These are phyloP conservation scores for Macrobrachium nipponense DNA, from an alignment of 1,140 invertebrate species.

Conservation along the genomic window DNA sequence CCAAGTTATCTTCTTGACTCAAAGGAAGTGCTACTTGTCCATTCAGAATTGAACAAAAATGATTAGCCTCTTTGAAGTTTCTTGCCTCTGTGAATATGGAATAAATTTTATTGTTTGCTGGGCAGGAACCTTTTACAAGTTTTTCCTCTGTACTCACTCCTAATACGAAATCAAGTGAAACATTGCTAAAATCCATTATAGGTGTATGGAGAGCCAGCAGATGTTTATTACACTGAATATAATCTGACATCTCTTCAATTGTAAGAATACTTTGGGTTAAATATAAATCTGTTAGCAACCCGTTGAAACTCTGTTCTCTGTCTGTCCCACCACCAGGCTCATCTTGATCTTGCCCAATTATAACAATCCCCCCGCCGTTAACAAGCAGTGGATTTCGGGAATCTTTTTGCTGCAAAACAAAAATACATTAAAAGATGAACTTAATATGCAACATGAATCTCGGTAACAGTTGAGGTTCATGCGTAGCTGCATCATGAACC, in stretches of 20 bases:
- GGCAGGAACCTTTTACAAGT: neutral
- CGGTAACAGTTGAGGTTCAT: neutral
- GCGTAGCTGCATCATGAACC: too few relatives aligned
- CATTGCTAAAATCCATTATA: conserved; percentile 16
- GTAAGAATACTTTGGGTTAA: neutral
- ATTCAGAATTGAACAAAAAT: conserved; percentile 32
- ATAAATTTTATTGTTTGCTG: neutral
- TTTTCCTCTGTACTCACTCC: neutral
- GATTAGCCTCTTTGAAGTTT: neutral
- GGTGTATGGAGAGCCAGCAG: neutral
- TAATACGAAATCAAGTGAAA: conserved; percentile 13
- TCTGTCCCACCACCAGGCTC: conserved; percentile 14
- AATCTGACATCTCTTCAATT: neutral
- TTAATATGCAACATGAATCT: neutral
- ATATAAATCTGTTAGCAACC: conserved; percentile 7
- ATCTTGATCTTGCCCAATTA: conserved; percentile 43
- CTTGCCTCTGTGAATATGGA: conserved; percentile 25
- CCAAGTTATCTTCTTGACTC: conserved; percentile 1
- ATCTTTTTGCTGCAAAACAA: neutral
- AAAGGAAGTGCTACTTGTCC: conserved; percentile 10
- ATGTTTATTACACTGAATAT: conserved; percentile 6
- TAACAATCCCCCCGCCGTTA: conserved; percentile 1
- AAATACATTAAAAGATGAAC: neutral
- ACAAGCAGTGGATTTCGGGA: neutral
- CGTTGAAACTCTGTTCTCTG: conserved; percentile 21